Evolutionary conservation across 64 coral and sea anemone species (phyloP).

Genomic region (Stylophora pistillata): DNA sequence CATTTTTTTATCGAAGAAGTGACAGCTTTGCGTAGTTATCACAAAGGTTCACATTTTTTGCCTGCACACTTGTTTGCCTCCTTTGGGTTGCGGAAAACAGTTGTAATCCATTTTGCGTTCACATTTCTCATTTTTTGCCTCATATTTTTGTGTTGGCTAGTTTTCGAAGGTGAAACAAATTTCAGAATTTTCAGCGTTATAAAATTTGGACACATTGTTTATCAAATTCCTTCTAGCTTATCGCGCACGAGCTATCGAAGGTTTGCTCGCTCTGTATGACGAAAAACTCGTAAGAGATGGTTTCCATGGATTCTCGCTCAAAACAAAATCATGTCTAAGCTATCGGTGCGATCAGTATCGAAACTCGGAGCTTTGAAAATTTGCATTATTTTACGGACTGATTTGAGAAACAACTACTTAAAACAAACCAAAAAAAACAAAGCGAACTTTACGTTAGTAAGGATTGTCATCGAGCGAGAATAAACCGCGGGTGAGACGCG

Average conservation of each 20-base stretch:
- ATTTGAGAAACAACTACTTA: background rate
- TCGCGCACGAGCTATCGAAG: background rate
- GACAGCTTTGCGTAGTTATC: too few species aligned
- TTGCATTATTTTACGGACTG: background rate
- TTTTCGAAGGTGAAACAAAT: too few species aligned
- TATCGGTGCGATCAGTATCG: background rate
- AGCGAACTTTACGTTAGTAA: background rate
- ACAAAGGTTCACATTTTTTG: too few species aligned
- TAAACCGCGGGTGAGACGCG: too few species aligned
- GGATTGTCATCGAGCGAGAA: background rate
- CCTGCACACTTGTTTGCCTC: too few species aligned
- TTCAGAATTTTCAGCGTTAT: too few species aligned
- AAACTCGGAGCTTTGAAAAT: background rate
- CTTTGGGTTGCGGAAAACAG: too few species aligned
- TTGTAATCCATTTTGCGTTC: too few species aligned
- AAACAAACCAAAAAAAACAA: background rate
- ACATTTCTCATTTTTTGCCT: too few species aligned
- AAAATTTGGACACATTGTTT: too few species aligned
- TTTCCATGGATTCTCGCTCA: conserved; percentile 6
- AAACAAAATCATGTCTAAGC: conserved; percentile 22
- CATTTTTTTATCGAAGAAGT: too few species aligned
- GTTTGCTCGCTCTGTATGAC: conserved; percentile 1
- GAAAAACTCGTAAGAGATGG: background rate
- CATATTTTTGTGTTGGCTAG: too few species aligned
- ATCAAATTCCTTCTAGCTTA: background rate